Conservation (phyloP, 2,797 vertebrate species). For the Myripristis jacobus region DNA sequence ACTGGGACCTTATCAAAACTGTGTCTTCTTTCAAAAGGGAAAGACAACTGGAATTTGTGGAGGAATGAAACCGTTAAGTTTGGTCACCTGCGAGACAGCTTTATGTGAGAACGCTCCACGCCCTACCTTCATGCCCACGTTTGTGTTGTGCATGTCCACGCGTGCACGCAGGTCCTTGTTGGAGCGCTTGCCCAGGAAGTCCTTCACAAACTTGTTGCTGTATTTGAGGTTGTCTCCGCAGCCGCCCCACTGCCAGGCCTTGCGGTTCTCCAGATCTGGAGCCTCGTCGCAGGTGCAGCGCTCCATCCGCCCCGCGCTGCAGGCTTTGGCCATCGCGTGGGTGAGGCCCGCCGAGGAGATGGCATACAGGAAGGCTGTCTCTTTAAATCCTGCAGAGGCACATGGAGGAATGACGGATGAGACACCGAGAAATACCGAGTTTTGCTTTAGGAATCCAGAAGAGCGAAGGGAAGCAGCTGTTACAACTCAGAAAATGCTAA, state of each 20-base stretch:
- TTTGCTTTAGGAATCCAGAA: neutral
- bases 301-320: constrained; percentile 97
- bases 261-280: constrained; percentile 95
- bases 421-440: neutral
- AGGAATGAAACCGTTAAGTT: neutral
- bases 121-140: constrained; percentile 98
- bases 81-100: neutral
- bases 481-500: neutral
- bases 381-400: constrained; percentile 91
- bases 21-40: neutral
- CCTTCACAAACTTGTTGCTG: constrained; percentile 99
- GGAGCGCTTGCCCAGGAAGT: constrained; percentile 96
- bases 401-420: constrained; percentile 14
- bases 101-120: neutral
- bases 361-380: constrained; percentile 95
- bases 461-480: neutral
- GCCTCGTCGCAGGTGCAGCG: constrained; percentile 98
- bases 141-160: constrained; percentile 98
- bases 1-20: constrained; percentile 2
- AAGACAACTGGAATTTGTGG: neutral
- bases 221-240: constrained; percentile 99
- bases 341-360: constrained; percentile 96
- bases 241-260: constrained; percentile 99
- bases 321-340: constrained; percentile 95
- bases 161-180: constrained; percentile 96